These are phyloP conservation scores for Chydorus sphaericus DNA, from an alignment of 2,888 invertebrate species.

Conservation along the genomic window DNA sequence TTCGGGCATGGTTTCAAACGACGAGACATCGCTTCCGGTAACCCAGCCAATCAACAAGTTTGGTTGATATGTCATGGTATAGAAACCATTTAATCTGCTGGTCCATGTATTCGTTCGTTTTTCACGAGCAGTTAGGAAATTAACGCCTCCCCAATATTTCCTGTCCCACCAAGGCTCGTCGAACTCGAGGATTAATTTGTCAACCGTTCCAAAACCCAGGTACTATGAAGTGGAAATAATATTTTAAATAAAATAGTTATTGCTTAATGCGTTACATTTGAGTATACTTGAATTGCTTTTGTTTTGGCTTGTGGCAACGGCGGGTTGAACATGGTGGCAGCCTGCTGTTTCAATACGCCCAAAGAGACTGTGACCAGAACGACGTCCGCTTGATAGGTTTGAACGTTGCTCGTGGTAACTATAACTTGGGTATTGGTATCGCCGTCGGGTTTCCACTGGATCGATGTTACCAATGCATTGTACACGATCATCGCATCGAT, in stretches of 20 bases:
- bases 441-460: no score
- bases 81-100: slow-evolving; percentile 49
- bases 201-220: slow-evolving; percentile 46
- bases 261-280: neutral
- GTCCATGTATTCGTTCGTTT: slow-evolving; percentile 39
- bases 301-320: slow-evolving; percentile 38
- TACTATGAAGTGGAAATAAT: slow-evolving; percentile 27
- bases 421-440: no score
- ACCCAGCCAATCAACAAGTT: slow-evolving; percentile 53
- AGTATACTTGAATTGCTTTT: slow-evolving; percentile 36
- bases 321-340: slow-evolving; percentile 39
- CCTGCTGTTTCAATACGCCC: slow-evolving; percentile 47
- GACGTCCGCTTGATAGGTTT: slow-evolving; percentile 39
- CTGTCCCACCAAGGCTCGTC: slow-evolving; percentile 45
- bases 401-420: slow-evolving; percentile 41
- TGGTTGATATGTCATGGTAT: slow-evolving; percentile 45
- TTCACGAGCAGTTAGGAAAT: slow-evolving; percentile 27
- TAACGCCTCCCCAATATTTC: slow-evolving; percentile 36
- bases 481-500: no score
- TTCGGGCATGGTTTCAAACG: slow-evolving; percentile 44
- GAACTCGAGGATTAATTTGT: slow-evolving; percentile 51
- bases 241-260: no score
- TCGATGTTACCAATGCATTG: slow-evolving; percentile 21
- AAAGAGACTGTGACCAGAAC: slow-evolving; percentile 52
- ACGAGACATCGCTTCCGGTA: slow-evolving; percentile 43